Conservation (phyloP, 1,140 invertebrate species). For the Drosophila simulans region DNA sequence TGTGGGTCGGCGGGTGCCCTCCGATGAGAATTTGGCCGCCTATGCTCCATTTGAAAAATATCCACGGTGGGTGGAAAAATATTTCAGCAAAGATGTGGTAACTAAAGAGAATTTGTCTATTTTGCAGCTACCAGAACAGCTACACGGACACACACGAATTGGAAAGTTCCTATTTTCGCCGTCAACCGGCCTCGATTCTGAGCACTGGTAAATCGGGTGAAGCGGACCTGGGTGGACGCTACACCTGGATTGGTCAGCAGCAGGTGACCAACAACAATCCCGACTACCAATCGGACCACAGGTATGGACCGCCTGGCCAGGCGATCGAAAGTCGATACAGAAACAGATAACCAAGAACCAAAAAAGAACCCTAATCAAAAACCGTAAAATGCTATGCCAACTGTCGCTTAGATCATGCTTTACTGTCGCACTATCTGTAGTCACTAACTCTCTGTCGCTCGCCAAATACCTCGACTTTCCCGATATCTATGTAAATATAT, state of each 20-base stretch:
- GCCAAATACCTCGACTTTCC: constrained; percentile 7
- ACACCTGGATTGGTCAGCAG: constrained; percentile 66
- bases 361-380: constrained; percentile 37
- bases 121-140: constrained; percentile 69
- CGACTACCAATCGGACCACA: constrained; percentile 62
- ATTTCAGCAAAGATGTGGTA: neutral
- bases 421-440: constrained; percentile 73
- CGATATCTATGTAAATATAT: constrained; percentile 1
- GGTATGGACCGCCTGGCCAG: constrained; percentile 38
- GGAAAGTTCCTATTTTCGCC: constrained; percentile 91
- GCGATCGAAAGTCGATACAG: neutral
- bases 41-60: constrained; percentile 90
- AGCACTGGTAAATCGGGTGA: constrained; percentile 74
- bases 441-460: constrained; percentile 46
- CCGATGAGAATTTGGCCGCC: constrained; percentile 92
- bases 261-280: constrained; percentile 53
- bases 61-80: constrained; percentile 85
- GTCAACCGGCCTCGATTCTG: constrained; percentile 90
- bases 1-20: constrained; percentile 91
- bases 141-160: constrained; percentile 86
- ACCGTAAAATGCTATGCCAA: constrained; percentile 69
- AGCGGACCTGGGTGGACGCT: constrained; percentile 60
- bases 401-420: constrained; percentile 78
- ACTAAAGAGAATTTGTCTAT: neutral
- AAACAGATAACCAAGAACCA: constrained; percentile 21